phyloP scores from a whole-genome alignment of 2,797 vertebrate genomes.

The Mus minutoides region DNA sequence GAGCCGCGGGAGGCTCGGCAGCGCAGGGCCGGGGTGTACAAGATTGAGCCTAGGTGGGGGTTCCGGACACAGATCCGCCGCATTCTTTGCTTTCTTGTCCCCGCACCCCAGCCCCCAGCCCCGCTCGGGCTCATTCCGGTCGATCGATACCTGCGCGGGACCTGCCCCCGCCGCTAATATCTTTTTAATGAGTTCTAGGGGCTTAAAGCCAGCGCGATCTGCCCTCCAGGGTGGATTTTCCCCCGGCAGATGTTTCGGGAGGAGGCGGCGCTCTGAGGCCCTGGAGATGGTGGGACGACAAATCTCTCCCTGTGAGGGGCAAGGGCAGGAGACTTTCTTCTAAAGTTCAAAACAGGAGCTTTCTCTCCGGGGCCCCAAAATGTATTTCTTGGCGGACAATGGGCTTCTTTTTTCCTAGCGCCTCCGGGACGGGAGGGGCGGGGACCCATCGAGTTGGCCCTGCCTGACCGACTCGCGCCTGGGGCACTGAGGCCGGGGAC shows the following conservation, averaged over 20 bases:
- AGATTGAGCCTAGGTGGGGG: not conserved
- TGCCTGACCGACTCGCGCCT: not conserved
- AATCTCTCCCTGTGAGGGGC: conserved; percentile 79
- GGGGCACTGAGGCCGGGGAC: no score
- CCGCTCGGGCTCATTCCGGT: conserved; percentile 42
- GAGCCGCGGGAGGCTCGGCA: not conserved
- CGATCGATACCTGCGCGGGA: conserved; percentile 83
- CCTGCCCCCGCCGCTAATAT: conserved; percentile 87
- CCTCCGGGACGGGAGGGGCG: conserved; percentile 31
- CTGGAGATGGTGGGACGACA: conserved; percentile 9
- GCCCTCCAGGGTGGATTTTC: conserved; percentile 88
- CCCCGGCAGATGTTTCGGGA: conserved; percentile 88
- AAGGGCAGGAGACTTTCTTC: conserved; percentile 86
- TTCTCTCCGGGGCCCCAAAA: conserved; percentile 83
- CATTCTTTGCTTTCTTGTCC: conserved; percentile 52
- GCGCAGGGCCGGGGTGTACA: not conserved
- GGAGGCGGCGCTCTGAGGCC: conserved; percentile 56
- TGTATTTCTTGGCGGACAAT: conserved; percentile 87
- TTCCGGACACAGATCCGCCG: not conserved
- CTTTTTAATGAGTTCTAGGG: conserved; percentile 89
- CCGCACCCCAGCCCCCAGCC: not conserved
- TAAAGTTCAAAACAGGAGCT: conserved; percentile 87
- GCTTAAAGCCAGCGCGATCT: conserved; percentile 82
- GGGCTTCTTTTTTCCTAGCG: conserved; percentile 82
- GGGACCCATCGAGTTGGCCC: not conserved